Percentiles rank a stretch among this genome's conserved stretches.
Conservation (phyloP, 2,113 vertebrate genomes). For the Cepphus grylle region DNA sequence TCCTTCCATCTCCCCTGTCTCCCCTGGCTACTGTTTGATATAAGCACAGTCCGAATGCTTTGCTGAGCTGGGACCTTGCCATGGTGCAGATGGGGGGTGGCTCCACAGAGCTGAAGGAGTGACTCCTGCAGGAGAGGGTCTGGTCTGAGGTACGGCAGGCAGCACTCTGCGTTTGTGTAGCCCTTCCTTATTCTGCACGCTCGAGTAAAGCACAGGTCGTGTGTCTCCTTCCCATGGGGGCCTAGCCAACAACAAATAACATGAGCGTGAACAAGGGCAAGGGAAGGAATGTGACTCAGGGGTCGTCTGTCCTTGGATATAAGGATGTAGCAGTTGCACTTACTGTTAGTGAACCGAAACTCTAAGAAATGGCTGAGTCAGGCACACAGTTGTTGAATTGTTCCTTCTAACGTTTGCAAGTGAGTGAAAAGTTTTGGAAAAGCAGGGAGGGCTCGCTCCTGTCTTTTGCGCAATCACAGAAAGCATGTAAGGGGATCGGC, state of each 20-base stretch:
- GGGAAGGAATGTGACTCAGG: neutral
- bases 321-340: neutral
- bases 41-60: rapidly evolving
- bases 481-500: neutral
- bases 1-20: neutral
- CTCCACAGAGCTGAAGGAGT: neutral
- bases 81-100: neutral
- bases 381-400: neutral
- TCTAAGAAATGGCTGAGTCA: neutral
- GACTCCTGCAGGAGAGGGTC: neutral
- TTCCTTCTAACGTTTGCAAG: neutral
- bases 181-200: neutral
- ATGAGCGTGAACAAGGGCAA: neutral
- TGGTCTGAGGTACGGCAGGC: neutral
- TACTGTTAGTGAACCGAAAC: neutral
- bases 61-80: neutral
- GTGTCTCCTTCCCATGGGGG: neutral
- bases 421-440: neutral
- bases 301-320: neutral
- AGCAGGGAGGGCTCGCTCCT: rapidly evolving
- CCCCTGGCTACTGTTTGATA: neutral
- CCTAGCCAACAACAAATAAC: neutral
- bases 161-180: neutral
- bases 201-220: neutral
- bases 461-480: neutral